Evolutionary conservation across 2,797 vertebrate genomes (phyloP), one percentile per base, ranked within the genome.

Genomic region (Etheostoma nigrum): DNA sequence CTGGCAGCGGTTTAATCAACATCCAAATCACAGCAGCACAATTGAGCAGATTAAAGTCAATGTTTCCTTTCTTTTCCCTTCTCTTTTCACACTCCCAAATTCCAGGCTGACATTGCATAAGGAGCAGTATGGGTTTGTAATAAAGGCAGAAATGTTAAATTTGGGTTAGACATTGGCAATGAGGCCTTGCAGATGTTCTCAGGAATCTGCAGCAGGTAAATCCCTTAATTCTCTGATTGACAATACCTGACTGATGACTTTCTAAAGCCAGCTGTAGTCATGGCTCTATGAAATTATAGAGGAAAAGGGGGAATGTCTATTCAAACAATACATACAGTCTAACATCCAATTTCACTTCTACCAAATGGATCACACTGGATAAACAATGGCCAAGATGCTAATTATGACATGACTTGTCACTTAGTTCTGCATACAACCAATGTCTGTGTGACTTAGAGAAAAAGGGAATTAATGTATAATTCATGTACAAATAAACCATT

Each of bases 1-100:
- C 87, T 92, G 88, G 87, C 92, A 86, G 92, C 67, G 81, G 88
- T 95, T 96, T 95, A 96, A 97, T 94, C 90, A 94, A 93, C 94
- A 95, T 92, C 93, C 79, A 91, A 95, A 96, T 96, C 89, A 88
- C 85, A 92, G 78, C 84, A 91, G 94, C 92, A 95, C 93, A 88
- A 89, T 51, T 80, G 88, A 89, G 85, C 87, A 92, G 88, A 95
- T 95, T 93, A 94, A 95, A 96, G 92, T 79, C 86, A 78, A 73
- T 66, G 72, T 89, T 77, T 64, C 51, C 67, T 77, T 84, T 83
- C 66, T 74, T 40, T 65, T 63, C 44, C 71, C 51, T 18, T 63
- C 53, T 68, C 63, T 57, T 52, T 21, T 78, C 44, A 70, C 27
- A 52, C 30, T 72, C 25, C 9, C 54, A 68, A 62, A 62, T 30